Evolutionary conservation across 2,888 invertebrate species (phyloP), one percentile per base, ranked within the genome.

Genomic region (Leucania comma): DNA sequence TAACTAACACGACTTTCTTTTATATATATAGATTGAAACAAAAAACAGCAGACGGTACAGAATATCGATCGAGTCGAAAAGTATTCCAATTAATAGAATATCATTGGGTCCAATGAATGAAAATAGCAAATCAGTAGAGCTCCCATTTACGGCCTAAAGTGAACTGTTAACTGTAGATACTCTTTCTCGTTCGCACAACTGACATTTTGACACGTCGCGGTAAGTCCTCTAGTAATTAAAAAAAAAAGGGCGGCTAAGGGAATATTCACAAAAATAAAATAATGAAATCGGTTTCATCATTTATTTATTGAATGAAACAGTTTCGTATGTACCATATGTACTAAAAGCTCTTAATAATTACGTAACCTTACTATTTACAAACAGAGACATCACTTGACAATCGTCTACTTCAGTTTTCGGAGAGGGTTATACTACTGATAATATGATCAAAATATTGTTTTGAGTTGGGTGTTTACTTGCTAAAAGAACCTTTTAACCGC

Each of bases 271-370:
- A n/a, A 76, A 17, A 50, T 72, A 81, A 79, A 76, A 80, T 35
- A 79, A 80, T 56, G 51, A 64, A 67, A 65, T 78, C 50, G 64
- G 80, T 86, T 81, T 84, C 75, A 86, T 89, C 73, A 86, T 84
- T 81, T 90, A 89, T 94, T 93, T 93, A 93, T 91, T 93, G 86
- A 91, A 92, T 94, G 88, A 91, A 93, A 91, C 89, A 90, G 87
- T 89, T 88, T 86, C 82, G 87, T 91, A 88, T 86, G 81, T 85
- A 84, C 72, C 78, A 72, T 56, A 91, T 85, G 80, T 86, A 87
- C 90, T 89, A 90, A 75, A 87, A 88, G 87, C 86, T 85, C 84
- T 86, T 87, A 88, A 83, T 73, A 84, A 68, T 86, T 84, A 78
- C 75, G 73, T 86, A 81, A 78, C 73, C 81, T 82, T 86, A 86